Conservation (phyloP, 2,113 vertebrate species). For the Corythornis cristatus region DNA sequence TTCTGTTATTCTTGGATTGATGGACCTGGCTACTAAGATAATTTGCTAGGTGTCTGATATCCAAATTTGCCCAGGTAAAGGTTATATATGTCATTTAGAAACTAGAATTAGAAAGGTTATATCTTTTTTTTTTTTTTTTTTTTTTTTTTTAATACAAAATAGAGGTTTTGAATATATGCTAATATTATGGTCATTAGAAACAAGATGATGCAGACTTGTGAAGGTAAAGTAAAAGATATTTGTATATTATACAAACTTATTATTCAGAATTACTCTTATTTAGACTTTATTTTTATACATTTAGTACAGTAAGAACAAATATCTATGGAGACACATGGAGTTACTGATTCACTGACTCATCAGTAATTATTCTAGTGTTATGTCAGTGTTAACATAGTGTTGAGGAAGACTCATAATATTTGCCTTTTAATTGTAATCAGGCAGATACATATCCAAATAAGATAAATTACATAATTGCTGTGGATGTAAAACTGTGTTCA, state of each 20-base stretch:
- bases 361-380: background rate
- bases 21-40: background rate
- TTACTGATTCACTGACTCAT: background rate
- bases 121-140: background rate
- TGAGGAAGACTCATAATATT: background rate
- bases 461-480: background rate
- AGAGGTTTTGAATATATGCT: background rate
- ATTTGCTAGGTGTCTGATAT: background rate
- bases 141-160: background rate
- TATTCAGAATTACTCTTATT: background rate
- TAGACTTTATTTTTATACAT: background rate
- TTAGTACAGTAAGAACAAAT: background rate
- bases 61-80: background rate
- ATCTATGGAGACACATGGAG: background rate
- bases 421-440: background rate
- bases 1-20: background rate
- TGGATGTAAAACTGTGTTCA: background rate
- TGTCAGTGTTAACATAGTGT: background rate
- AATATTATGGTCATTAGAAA: background rate
- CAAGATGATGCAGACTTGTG: background rate
- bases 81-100: background rate
- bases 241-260: background rate
- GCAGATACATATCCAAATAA: background rate
- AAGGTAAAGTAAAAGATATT: background rate
- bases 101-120: background rate